These are phyloP conservation scores for Brachyhypopomus occidentalis DNA, from an alignment of 2,113 vertebrate species.

Conservation along the genomic window DNA sequence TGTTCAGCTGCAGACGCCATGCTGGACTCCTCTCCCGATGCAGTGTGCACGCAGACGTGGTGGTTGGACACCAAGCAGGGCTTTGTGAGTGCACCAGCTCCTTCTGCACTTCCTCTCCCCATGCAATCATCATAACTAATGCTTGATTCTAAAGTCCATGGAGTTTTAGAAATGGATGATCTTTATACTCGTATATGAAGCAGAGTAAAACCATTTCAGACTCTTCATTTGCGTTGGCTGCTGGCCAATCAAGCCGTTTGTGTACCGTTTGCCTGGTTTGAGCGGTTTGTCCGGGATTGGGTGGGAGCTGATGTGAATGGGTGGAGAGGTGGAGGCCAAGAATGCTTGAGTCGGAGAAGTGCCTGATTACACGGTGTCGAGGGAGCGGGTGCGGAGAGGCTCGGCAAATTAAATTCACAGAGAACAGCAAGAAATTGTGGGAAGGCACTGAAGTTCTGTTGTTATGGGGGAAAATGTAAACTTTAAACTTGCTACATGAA, in stretches of 20 bases:
- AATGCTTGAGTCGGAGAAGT: background rate
- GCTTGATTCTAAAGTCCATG: background rate
- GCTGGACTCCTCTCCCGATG: background rate
- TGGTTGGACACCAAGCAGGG: background rate
- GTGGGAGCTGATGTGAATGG: conserved; percentile 27
- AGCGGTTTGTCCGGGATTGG: conserved; percentile 9
- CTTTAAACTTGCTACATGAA: conserved; percentile 1
- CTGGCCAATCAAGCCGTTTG: conserved; percentile 12
- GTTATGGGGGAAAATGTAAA: conserved; percentile 48
- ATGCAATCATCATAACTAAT: too few species aligned
- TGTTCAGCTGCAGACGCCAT: background rate
- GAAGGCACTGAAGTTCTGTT: conserved; percentile 40
- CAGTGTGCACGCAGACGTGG: background rate
- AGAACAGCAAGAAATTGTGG: conserved; percentile 48
- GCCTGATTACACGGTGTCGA: background rate
- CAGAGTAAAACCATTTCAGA: background rate
- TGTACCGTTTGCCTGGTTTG: conserved; percentile 36
- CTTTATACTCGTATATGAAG: conserved; percentile 7
- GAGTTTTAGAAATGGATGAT: background rate
- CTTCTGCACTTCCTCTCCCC: background rate
- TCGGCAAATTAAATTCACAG: conserved; percentile 57
- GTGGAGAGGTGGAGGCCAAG: conserved; percentile 15
- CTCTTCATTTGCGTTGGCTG: conserved; percentile 13
- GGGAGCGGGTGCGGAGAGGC: conserved; percentile 1
- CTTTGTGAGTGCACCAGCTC: background rate